phyloP scores from a whole-genome alignment of 2,797 vertebrate species.

The Epinephelus coioides region DNA sequence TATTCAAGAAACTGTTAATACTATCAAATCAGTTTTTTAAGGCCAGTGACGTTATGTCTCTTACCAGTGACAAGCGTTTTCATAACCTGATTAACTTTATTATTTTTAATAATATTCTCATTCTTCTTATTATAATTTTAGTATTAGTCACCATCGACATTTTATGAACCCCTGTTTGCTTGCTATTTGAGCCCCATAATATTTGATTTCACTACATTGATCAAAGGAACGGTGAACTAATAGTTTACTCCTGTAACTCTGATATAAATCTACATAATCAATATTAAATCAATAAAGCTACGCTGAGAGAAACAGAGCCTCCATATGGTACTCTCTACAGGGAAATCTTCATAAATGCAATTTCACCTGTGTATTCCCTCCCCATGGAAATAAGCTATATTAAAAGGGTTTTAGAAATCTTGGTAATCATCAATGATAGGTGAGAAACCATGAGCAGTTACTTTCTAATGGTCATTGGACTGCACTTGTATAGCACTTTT shows the following conservation, averaged over 20 bases:
- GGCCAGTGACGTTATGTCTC: too few relatives aligned
- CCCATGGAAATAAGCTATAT: background rate
- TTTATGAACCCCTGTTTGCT: background rate
- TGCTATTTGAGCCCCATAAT: background rate
- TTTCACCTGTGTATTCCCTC: conserved; percentile 1
- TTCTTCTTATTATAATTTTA: too few relatives aligned
- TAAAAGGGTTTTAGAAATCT: background rate
- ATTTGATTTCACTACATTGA: background rate
- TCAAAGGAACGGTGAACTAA: background rate
- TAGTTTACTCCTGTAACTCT: background rate
- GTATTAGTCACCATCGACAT: background rate
- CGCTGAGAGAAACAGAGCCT: background rate
- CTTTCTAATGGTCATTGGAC: too few relatives aligned
- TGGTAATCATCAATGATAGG: background rate
- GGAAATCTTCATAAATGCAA: background rate
- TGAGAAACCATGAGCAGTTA: too few relatives aligned
- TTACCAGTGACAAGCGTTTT: background rate
- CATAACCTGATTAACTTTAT: background rate
- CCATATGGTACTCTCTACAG: background rate
- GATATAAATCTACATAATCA: conserved; percentile 12
- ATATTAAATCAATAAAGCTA: background rate
- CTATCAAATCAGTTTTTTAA: too few relatives aligned
- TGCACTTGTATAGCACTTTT: too few relatives aligned
- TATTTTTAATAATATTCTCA: too few relatives aligned
- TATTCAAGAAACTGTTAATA: too few relatives aligned